Base-by-base conservation (phyloP, 1,140 invertebrate species). In the Drosophila ogumai region DNA sequence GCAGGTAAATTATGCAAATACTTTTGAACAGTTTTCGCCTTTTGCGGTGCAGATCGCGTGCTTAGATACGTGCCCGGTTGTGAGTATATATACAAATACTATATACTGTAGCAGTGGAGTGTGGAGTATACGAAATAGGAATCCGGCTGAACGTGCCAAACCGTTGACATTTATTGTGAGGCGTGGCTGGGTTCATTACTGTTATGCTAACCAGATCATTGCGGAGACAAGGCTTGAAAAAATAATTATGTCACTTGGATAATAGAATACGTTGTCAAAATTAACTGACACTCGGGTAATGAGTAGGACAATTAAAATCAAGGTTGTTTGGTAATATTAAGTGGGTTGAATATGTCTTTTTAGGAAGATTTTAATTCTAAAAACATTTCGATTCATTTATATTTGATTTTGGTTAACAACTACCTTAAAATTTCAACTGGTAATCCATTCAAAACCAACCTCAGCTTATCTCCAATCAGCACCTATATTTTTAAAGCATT, bases 1-100 rank as follows among this genome's bases (percentile, higher is more conserved):
- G 19, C 84, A 87, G 84, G 84, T 87, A 90, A 84, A 74, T 86
- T 80, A 82, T 88, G 82, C 82, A 76, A 86, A 82, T 77, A 57
- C 52, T 61, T 56, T 50, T 81, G 49, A 68, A 58, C 66, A 59
- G 63, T 58, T 77, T 77, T 79, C 67, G 46, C 52, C 52, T 73
- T 65, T 74, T 57, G 56, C 57, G 40, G 43, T 40, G 50, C 63
- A 66, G 82, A 82, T 82, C 50, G 69, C 64, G 55, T 82, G 56
- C 49, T 56, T 63, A 65, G 79, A 82, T 80, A 80, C 54, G 46
- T 75, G 63, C 64, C 63, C 25, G 22, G 12, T 34, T 67, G 74
- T 76, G 63, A 68, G 57, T 81, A 67, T 50, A 57, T 64, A 52
- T 66, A 52, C 22, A 40, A 19, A 44, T 19, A 32, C 52, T 34